Base-by-base conservation (phyloP, 1,140 invertebrate genomes). In the Atta texana region DNA sequence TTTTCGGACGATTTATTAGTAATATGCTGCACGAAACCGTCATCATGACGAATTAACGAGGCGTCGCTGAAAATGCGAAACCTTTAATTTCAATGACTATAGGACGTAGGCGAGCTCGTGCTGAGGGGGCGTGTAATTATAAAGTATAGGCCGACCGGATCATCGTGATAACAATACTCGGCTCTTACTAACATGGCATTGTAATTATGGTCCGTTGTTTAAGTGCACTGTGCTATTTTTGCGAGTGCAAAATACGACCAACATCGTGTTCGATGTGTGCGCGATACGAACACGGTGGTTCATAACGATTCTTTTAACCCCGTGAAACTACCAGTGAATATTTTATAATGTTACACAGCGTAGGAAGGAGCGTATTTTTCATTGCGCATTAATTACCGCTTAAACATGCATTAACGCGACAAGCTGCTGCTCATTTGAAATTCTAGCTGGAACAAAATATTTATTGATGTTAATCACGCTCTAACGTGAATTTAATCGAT, bases 91-190 rank as follows among this genome's bases (percentile, higher is more conserved):
- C 49, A 28, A 77, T 77, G 82, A 77, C 72, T 66, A 55, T 55
- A 76, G 72, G 16, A 51, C 34, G 51, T 28, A 39, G 76, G 64
- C 44, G 44, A 31, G 78, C 68, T 51, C 53, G 69, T 51, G 76
- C 39, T 12, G 61, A 51, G 39, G 55, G 39, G 53, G 77, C 24
- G 68, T 82, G 80, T 87, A 87, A 87, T 87, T 87, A 87, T 49
- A 44, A 84, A 84, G 68, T 84, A 66, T n/a, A 72, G 31, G 66
- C 53, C 28, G 49, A 24, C 31, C 77, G 85, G 85, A 87, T 87
- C 66, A 74, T 84, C 55, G 69, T 64, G 85, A 87, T 87, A 87
- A 84, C 76, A 87, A 72, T 72, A 82, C 77, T 82, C 55, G 49
- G 21, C 57, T 82, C 44, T 77, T 81, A 72, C 78, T 44, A 31